Evolutionary conservation across 1,140 invertebrate species (phyloP), one percentile per base, ranked within the genome.

Genomic region (Wasmannia auropunctata): DNA sequence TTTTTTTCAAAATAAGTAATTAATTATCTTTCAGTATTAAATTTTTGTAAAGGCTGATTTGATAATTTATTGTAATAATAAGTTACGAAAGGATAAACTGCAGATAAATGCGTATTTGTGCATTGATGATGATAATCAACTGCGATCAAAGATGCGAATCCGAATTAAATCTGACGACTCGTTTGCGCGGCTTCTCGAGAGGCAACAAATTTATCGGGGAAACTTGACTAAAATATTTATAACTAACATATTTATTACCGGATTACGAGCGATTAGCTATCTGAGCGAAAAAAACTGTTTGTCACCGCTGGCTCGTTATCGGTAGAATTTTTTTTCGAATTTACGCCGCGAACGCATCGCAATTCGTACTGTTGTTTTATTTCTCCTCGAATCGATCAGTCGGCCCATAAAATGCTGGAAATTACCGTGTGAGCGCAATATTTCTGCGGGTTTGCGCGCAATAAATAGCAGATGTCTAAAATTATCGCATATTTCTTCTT

Each of bases 391-490:
- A 63, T 49, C 11, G 40, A 67, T 37, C 2, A 34, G 22, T 28
- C 16, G 46, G 28, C 54, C 46, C n/a, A 40, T 51, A 51, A 80
- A n/a, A 7, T 10, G 28, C 28, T 25, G 11, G 2, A 46, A 40
- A 56, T 69, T 69, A 28, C 16, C 70, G 3, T 22, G 19, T 22
- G 37, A 60, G 14, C 40, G 31, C 31, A 25, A 19, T 46, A 62
- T 40, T 4, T 14, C 6, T 14, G 34, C 10, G 31, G 10, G 2
- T 77, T 63, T 40, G 16, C 5, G 14, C 14, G 11, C 16, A 51
- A 65, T 51, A 63, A 85, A 75, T 77, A 62, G n/a, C 43, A 77
- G 46, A n/a, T 40, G 28, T 85, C 31, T 76, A 58, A 83, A 74
- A 83, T 83, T 74, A 58, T 46, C 79, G 28, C 25, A 11, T 34